phyloP scores from a whole-genome alignment of 1,140 invertebrate genomes.

The Drosophila virilis region DNA sequence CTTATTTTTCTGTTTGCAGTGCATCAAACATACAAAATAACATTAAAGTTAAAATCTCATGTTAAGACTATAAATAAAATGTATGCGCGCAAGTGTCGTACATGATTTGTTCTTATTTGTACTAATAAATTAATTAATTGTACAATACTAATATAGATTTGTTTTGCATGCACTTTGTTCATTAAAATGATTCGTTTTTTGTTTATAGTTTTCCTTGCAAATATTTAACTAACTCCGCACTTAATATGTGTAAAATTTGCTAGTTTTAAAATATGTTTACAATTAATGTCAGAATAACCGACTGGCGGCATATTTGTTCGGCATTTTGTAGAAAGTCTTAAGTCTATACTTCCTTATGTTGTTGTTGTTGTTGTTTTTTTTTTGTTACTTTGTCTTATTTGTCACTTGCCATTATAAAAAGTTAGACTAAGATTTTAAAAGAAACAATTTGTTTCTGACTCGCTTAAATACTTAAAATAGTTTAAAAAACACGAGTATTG shows the following conservation, averaged over 20 bases:
- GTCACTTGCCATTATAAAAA: conserved; percentile 58
- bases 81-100: conserved; percentile 39
- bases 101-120: conserved; percentile 24
- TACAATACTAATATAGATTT: conserved; percentile 37
- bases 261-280: conserved; percentile 64
- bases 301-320: conserved; percentile 46
- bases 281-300: conserved; percentile 61
- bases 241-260: conserved; percentile 78
- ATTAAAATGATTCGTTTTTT: conserved; percentile 25
- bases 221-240: conserved; percentile 77
- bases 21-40: conserved; percentile 20
- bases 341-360: conserved; percentile 44
- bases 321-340: conserved; percentile 64
- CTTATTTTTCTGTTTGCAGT: conserved; percentile 5
- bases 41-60: conserved; percentile 23
- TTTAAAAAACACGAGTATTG: conserved; percentile 44
- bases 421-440: conserved; percentile 61
- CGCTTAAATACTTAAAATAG: conserved; percentile 58
- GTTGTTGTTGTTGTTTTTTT: conserved; percentile 45
- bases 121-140: conserved; percentile 35
- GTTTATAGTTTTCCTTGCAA: conserved; percentile 40
- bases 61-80: conserved; percentile 19
- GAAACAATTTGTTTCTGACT: conserved; percentile 29
- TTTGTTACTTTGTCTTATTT: conserved; percentile 15
- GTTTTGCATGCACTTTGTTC: conserved; percentile 20